These are phyloP conservation scores for Phrynocephalus forsythii DNA, from an alignment of 2,797 vertebrate genomes.

Conservation along the genomic window DNA sequence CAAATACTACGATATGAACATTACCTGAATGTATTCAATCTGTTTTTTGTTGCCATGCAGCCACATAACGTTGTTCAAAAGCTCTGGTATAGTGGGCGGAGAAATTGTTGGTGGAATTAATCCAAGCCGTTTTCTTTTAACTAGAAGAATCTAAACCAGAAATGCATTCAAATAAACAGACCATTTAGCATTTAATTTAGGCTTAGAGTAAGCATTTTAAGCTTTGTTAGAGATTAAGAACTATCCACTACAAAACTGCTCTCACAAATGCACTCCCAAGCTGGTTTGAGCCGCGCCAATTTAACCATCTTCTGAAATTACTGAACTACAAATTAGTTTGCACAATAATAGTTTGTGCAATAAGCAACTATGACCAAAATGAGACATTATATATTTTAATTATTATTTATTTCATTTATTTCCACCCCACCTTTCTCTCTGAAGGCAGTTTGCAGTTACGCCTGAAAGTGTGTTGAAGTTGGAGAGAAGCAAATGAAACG, in stretches of 20 bases:
- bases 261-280: not conserved
- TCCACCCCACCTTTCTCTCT: too few species aligned
- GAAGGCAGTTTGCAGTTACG: too few species aligned
- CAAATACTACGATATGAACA: not conserved
- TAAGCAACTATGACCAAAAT: not conserved
- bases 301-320: not conserved
- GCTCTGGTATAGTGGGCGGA: slow-evolving; percentile 50
- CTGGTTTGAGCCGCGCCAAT: not conserved
- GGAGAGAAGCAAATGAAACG: too few species aligned
- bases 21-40: slow-evolving; percentile 68
- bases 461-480: too few species aligned
- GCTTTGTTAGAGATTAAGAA: not conserved
- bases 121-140: slow-evolving; percentile 57
- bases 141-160: slow-evolving; percentile 66
- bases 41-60: slow-evolving; percentile 51
- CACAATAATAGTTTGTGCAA: not conserved
- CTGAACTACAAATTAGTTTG: not conserved
- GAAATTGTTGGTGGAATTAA: slow-evolving; percentile 51
- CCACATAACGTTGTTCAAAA: slow-evolving; percentile 64
- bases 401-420: too few species aligned
- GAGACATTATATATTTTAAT: too few species aligned
- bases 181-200: not conserved
- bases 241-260: not conserved
- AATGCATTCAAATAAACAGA: not conserved
- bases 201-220: not conserved